A percentile compares a stretch with the other conserved stretches of the same genome.
Conservation (phyloP, 2,888 invertebrate genomes). For the Epinotia nisella region DNA sequence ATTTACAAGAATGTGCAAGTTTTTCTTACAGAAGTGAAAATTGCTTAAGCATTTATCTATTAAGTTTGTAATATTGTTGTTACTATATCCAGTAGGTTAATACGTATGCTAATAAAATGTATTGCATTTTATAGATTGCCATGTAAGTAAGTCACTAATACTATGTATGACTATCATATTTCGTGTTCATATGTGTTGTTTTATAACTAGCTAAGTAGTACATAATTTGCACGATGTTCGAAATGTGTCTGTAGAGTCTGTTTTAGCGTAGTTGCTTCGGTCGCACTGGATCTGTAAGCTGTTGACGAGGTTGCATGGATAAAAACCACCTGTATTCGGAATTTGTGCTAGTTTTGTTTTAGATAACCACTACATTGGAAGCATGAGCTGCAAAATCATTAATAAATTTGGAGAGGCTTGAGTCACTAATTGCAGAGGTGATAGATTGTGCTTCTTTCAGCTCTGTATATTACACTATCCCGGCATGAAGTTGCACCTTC, state of each 20-base stretch:
- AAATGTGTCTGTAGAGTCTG: constrained; percentile 9
- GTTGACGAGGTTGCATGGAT: background rate
- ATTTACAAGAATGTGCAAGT: background rate
- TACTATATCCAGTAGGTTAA: background rate
- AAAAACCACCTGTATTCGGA: background rate
- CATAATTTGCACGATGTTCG: background rate
- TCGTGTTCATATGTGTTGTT: background rate
- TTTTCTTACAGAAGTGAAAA: constrained; percentile 6
- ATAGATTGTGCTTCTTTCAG: background rate
- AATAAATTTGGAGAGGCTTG: constrained; percentile 1
- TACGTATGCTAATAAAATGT: no score
- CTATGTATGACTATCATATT: background rate
- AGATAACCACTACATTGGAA: background rate
- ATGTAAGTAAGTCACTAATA: background rate
- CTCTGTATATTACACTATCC: background rate
- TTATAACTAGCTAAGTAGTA: background rate
- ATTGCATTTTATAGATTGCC: background rate
- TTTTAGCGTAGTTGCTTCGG: background rate
- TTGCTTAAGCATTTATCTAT: constrained; percentile 9
- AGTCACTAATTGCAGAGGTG: background rate
- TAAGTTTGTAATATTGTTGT: background rate
- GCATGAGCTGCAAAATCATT: background rate
- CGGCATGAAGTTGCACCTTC: constrained; percentile 16
- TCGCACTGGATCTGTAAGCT: background rate
- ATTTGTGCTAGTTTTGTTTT: background rate